Conservation (phyloP, 2,113 vertebrate genomes). For the Perca fluviatilis region DNA sequence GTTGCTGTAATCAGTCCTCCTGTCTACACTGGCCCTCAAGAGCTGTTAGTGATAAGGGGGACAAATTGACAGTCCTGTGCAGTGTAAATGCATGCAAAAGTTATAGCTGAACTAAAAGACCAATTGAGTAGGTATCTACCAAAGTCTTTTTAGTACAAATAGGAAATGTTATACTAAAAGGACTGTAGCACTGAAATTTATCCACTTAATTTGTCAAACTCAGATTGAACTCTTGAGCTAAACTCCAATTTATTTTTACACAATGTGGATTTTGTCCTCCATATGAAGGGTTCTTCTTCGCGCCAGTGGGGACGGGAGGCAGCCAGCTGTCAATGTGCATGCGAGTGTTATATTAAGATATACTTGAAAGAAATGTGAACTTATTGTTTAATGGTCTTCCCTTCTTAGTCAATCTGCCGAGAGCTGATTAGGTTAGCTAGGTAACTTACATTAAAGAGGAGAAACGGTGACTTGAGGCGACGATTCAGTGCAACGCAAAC, state of each 20-base stretch:
- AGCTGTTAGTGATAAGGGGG: neutral
- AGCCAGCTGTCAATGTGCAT: neutral
- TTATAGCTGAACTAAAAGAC: neutral
- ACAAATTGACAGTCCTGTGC: neutral
- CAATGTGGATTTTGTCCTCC: neutral
- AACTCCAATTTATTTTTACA: neutral
- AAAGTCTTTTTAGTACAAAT: neutral
- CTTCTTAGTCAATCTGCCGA: conserved; percentile 8
- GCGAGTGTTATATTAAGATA: neutral
- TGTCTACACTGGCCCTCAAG: neutral
- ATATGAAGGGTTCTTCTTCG: neutral
- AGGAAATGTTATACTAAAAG: neutral
- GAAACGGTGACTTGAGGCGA: conserved; percentile 51
- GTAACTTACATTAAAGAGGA: neutral
- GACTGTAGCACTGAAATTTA: neutral
- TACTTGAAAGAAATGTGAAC: neutral
- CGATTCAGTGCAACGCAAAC: conserved; percentile 70
- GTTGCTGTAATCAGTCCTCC: neutral
- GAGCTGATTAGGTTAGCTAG: neutral
- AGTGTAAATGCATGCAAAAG: neutral
- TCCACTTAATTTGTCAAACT: neutral
- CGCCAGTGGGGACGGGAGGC: neutral
- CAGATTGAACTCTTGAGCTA: neutral
- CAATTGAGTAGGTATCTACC: neutral
- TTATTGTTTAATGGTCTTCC: neutral